Conservation (phyloP, 1,140 invertebrate genomes). For the Phymastichus coffea region DNA sequence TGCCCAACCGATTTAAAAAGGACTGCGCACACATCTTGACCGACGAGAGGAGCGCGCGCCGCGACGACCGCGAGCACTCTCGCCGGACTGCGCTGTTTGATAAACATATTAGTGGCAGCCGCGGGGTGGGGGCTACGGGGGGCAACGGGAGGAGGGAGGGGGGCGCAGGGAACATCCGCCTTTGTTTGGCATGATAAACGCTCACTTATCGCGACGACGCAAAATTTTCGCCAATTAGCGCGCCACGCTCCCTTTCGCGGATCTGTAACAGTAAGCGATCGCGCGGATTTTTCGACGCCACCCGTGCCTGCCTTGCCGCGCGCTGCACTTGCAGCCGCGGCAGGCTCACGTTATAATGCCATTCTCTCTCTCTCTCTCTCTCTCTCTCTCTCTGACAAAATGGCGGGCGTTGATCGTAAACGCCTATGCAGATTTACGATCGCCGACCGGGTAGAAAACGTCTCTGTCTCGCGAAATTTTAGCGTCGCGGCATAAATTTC, state of each 20-base stretch:
- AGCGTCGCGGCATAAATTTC: conserved; percentile 25
- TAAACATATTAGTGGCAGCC: conserved; percentile 47
- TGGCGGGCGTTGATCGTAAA: conserved; percentile 10
- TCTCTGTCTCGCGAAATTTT: conserved; percentile 19
- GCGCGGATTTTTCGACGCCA: background rate
- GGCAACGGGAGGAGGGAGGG: too few relatives aligned
- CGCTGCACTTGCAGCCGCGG: background rate
- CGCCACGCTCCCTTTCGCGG: background rate
- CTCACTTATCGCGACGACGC: conserved; percentile 25
- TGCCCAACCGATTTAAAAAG: too few relatives aligned
- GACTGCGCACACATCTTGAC: conserved; percentile 1
- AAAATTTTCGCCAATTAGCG: conserved; percentile 25
- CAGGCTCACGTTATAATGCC: too few relatives aligned
- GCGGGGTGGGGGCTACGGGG: too few relatives aligned
- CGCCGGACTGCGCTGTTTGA: too few relatives aligned
- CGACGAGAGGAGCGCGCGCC: too few relatives aligned
- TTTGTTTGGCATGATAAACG: background rate
- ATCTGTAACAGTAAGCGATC: background rate
- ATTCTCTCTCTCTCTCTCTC: conserved; percentile 2
- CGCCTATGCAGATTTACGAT: background rate
- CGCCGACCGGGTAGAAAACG: background rate
- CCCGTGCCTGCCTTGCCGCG: conserved; percentile 16
- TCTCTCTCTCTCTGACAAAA: background rate
- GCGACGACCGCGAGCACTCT: conserved; percentile 26
- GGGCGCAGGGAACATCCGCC: too few relatives aligned